A percentile compares a stretch with the other conserved stretches of the same genome.
Conservation (phyloP, 2,888 invertebrate species). For the Megaustenia siamemsis region DNA sequence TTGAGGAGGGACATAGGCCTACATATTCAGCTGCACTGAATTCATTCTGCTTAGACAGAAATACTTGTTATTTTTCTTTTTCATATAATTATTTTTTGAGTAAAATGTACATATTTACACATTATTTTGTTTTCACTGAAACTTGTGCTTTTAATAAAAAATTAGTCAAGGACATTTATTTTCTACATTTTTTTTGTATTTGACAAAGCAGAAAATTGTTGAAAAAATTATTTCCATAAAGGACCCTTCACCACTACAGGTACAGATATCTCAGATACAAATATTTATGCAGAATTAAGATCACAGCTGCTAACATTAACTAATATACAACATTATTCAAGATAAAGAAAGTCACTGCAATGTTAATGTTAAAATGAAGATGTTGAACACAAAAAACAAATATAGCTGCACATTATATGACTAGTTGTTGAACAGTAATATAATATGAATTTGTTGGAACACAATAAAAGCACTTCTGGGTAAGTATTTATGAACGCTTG, state of each 20-base stretch:
- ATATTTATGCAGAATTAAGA: not conserved
- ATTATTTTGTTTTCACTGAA: not conserved
- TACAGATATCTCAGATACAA: not conserved
- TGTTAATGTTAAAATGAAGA: not conserved
- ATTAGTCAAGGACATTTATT: too few relatives aligned
- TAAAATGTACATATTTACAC: constrained; percentile 4
- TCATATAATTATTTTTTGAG: too few relatives aligned
- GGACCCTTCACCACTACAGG: constrained; percentile 13
- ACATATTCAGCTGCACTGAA: too few relatives aligned
- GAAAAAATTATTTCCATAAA: not conserved
- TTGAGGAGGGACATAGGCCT: too few relatives aligned
- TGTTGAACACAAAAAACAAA: not conserved
- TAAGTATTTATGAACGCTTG: constrained; percentile 30
- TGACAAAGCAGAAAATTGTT: not conserved
- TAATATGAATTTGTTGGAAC: not conserved
- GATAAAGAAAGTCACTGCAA: not conserved
- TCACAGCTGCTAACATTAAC: not conserved
- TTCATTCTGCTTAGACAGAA: too few relatives aligned
- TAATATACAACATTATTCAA: not conserved
- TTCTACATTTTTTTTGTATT: not conserved
- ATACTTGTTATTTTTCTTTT: too few relatives aligned
- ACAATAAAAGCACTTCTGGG: not conserved
- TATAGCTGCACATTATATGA: not conserved
- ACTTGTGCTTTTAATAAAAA: not conserved
- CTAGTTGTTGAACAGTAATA: not conserved